These are phyloP conservation scores for Idris sp. DNA, from an alignment of 1,140 invertebrate species.

Conservation along the genomic window DNA sequence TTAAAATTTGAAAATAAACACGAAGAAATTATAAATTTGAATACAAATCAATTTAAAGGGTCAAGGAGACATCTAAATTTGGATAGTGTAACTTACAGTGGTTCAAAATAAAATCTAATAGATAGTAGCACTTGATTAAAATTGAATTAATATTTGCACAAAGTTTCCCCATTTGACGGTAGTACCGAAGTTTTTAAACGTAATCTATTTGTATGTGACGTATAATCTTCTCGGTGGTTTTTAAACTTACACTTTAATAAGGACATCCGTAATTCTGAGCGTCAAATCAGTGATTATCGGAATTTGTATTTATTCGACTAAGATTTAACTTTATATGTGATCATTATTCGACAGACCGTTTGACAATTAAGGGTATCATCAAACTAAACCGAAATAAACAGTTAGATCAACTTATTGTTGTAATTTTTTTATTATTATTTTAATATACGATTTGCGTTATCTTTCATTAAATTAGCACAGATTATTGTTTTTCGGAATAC, in stretches of 20 bases:
- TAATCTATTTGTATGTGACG: constrained; percentile 56
- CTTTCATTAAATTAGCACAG: constrained; percentile 10
- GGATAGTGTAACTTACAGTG: too few relatives aligned
- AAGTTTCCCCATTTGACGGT: too few relatives aligned
- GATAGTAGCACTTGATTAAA: too few relatives aligned
- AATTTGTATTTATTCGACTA: constrained; percentile 53
- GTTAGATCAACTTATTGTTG: too few relatives aligned
- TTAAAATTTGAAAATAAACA: too few relatives aligned
- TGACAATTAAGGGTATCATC: constrained; percentile 29
- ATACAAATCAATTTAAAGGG: too few relatives aligned
- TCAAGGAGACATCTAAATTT: too few relatives aligned
- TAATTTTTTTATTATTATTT: constrained; percentile 41
- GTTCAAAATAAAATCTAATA: too few relatives aligned
- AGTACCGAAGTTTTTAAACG: constrained; percentile 42
- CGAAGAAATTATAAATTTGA: too few relatives aligned
- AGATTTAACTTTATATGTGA: constrained; percentile 49
- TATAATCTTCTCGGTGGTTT: constrained; percentile 56
- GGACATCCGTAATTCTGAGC: constrained; percentile 40
- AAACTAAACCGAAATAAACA: constrained; percentile 24
- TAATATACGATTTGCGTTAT: constrained; percentile 23
- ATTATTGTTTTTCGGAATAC: constrained; percentile 31
- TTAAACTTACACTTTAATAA: constrained; percentile 52
- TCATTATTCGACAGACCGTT: constrained; percentile 34
- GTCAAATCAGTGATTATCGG: constrained; percentile 44
- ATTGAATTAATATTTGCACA: too few relatives aligned